Conservation (phyloP, 2,113 vertebrate genomes). For the Toxotes chatareus region DNA sequence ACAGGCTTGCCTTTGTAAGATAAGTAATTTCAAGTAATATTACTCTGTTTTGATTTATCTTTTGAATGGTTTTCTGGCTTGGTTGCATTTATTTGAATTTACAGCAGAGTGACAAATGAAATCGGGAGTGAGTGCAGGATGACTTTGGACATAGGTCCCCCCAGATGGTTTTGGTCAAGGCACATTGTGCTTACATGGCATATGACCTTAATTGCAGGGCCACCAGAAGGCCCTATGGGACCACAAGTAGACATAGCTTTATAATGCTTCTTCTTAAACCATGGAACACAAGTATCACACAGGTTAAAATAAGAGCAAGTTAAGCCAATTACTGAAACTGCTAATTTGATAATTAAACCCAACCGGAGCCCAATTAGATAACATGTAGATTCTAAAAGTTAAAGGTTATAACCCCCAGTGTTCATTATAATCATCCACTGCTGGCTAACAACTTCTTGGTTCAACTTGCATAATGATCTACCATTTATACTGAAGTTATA, state of each 20-base stretch:
- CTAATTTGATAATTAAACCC: background rate
- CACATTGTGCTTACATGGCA: background rate
- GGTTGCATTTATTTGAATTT: background rate
- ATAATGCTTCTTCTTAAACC: background rate
- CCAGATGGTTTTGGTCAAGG: background rate
- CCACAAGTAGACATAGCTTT: background rate
- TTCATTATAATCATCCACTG: background rate
- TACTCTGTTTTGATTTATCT: background rate
- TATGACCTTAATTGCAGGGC: constrained; percentile 10
- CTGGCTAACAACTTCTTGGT: background rate
- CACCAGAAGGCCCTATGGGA: background rate
- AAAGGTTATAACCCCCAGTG: background rate
- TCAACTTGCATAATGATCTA: background rate
- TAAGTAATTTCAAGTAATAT: background rate
- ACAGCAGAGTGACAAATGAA: background rate
- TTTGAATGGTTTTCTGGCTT: background rate
- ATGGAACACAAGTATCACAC: background rate
- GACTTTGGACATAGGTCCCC: background rate
- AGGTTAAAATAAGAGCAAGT: background rate
- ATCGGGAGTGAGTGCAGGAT: background rate
- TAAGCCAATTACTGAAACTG: background rate
- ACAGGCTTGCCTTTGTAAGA: background rate
- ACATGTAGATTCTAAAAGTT: background rate
- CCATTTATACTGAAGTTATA: background rate
- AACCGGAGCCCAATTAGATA: background rate